Evolutionary conservation across 92 coral and sea anemone species (phyloP), one percentile per base, ranked within the genome.

Genomic region (Isaurus tuberculatus): DNA sequence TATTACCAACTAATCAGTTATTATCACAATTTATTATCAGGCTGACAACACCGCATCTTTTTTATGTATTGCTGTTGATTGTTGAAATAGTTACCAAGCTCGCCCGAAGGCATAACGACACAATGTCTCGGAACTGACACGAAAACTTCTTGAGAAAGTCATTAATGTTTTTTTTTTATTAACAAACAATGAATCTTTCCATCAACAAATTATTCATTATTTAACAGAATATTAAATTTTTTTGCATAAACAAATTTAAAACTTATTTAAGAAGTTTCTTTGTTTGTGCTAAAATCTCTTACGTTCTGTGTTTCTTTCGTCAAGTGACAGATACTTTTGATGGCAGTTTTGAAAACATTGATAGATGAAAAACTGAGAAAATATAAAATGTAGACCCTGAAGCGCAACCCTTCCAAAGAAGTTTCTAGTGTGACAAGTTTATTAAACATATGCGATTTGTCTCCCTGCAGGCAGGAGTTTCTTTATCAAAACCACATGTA

Each of bases 31-130:
- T n/a, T 25, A 57, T 6, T 40, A 2, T 75, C 82, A 77, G 55
- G 9, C 31, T 77, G 82, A 58, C 82, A 57, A 58, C 82, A 77
- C 82, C 32, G 34, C 34, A 40, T 77, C 49, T 57, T 55, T 33
- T 22, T 67, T 77, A 31, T 77, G 70, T 58, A 58, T 15, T 3
- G 13, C 51, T 34, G 82, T 58, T 77, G 57, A 58, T 61, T 77
- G 36, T 77, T 33, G 30, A 77, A 77, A 77, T 23, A 77, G 55
- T 58, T 77, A 37, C 16, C 42, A 3, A 4, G 40, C 22, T 14
- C 34, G 82, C 82, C 82, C 70, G 23, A 4, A 32, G 82, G 82
- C 69, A 8, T 14, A 20, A 26, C 70, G 20, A 13, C 6, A 4
- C 22, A 1, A 13, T 58, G 69, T 77, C 82, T 57, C 19, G n/a